phyloP scores from a whole-genome alignment of 2,888 invertebrate genomes.

The Dugesia japonica region DNA sequence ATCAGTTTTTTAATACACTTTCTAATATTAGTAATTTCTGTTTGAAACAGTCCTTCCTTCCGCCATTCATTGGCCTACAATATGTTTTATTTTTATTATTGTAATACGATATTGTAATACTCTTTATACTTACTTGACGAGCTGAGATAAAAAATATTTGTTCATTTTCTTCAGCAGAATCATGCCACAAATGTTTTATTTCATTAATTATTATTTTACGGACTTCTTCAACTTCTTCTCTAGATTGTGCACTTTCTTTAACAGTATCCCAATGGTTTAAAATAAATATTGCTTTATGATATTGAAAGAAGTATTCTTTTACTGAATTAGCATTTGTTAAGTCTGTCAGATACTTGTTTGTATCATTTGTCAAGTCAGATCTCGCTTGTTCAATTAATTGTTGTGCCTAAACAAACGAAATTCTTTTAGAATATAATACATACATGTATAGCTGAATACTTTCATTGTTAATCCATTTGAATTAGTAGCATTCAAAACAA shows the following conservation, averaged over 20 bases:
- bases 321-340: not conserved
- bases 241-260: not conserved
- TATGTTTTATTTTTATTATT: too few species aligned
- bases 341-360: not conserved
- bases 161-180: not conserved
- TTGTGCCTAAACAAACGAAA: not conserved
- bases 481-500: not conserved
- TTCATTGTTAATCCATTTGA: not conserved
- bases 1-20: not conserved
- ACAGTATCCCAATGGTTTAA: not conserved
- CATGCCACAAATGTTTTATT: not conserved
- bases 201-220: not conserved
- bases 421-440: not conserved
- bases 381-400: not conserved
- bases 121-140: too few species aligned
- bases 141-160: not conserved
- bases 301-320: not conserved
- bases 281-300: slow-evolving; percentile 13
- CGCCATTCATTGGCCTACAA: not conserved
- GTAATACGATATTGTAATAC: too few species aligned
- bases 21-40: not conserved
- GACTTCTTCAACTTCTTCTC: not conserved
- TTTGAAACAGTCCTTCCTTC: not conserved
- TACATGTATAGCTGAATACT: not conserved
- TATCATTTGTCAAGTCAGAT: not conserved